Conservation (phyloP, 1,140 invertebrate genomes). For the Arctopsyche grandis region DNA sequence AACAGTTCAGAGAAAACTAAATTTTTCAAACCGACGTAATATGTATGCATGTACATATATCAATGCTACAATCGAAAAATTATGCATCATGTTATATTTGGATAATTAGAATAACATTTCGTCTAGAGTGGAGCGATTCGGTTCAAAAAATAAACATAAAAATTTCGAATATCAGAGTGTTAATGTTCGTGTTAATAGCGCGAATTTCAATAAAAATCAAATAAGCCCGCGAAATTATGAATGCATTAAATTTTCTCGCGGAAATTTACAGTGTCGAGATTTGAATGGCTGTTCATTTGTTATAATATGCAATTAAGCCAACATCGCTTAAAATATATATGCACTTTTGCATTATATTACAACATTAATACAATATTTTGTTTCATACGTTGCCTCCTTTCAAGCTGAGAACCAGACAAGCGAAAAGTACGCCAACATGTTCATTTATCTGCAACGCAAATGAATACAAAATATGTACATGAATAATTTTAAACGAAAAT, state of each 20-base stretch:
- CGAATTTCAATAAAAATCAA: constrained; percentile 15
- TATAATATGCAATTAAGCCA: not conserved
- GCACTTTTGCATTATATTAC: not conserved
- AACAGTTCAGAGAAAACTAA: not conserved
- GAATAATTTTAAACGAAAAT: too few relatives aligned
- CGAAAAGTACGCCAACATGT: too few relatives aligned
- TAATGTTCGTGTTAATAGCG: not conserved
- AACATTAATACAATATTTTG: not conserved
- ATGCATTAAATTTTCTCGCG: constrained; percentile 12
- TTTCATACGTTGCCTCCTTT: too few relatives aligned
- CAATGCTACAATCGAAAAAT: too few relatives aligned
- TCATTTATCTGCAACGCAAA: too few relatives aligned
- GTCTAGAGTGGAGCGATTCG: constrained; percentile 12
- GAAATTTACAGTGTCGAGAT: constrained; percentile 6
- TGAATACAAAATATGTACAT: too few relatives aligned
- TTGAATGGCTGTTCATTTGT: not conserved
- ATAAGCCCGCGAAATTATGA: constrained; percentile 10
- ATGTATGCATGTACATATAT: too few relatives aligned
- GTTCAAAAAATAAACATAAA: constrained; percentile 16
- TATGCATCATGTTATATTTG: too few relatives aligned
- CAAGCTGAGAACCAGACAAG: too few relatives aligned
- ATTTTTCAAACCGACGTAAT: too few relatives aligned
- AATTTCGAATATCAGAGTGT: constrained; percentile 16
- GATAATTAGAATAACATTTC: not conserved
- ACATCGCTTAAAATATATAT: not conserved